Conservation (phyloP, 2,797 vertebrate genomes). For the Capromys pilorides region DNA sequence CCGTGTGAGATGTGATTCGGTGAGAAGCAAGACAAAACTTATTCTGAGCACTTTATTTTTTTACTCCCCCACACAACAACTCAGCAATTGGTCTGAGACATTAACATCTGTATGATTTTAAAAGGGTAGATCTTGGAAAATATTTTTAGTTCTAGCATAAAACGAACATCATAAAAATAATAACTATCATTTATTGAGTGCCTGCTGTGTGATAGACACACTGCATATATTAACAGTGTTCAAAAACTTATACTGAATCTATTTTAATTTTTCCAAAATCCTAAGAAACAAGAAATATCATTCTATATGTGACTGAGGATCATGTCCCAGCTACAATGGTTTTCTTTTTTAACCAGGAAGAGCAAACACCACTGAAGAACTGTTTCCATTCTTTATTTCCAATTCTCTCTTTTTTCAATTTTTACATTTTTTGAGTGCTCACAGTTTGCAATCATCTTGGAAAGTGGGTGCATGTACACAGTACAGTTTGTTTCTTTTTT, state of each 20-base stretch:
- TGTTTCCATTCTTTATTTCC: neutral
- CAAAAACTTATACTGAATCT: neutral
- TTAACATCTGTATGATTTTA: constrained; percentile 48
- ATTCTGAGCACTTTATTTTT: constrained; percentile 27
- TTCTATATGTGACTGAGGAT: neutral
- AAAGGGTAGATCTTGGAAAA: neutral
- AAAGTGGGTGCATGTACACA: neutral
- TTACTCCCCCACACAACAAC: constrained; percentile 51
- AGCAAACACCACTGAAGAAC: neutral
- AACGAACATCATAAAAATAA: constrained; percentile 27
- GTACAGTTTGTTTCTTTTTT: neutral
- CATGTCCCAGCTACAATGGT: neutral
- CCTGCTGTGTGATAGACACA: neutral
- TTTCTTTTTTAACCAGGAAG: constrained; percentile 10
- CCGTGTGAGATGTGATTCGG: constrained; percentile 50
- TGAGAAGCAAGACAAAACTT: constrained; percentile 61
- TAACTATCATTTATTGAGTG: constrained; percentile 1
- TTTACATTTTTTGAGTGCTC: neutral
- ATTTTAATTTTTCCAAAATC: neutral
- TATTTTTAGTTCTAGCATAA: constrained; percentile 23
- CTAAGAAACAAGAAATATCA: neutral
- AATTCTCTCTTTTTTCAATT: neutral
- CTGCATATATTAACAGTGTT: neutral
- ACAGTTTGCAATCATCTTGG: neutral
- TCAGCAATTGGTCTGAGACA: constrained; percentile 54